These are phyloP conservation scores for Trichogramma pretiosum DNA, from an alignment of 1,140 invertebrate genomes.

Conservation along the genomic window DNA sequence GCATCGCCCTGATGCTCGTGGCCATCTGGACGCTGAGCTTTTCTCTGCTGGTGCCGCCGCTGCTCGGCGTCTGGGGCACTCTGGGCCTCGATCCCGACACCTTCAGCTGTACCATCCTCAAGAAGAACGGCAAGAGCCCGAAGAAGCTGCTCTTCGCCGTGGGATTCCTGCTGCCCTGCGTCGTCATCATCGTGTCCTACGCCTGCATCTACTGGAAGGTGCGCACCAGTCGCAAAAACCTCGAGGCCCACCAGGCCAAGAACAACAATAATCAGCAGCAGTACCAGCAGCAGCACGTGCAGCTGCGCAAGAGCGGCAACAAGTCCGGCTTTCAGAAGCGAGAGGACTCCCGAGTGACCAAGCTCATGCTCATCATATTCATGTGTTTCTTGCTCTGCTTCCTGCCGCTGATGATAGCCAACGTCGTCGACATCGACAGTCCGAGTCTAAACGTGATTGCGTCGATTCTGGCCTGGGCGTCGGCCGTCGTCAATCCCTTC, in stretches of 20 bases:
- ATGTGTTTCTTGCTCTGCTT: conserved; percentile 75
- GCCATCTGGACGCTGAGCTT: conserved; percentile 61
- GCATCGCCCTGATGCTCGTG: conserved; percentile 65
- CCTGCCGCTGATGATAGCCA: conserved; percentile 76
- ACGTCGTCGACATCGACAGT: conserved; percentile 65
- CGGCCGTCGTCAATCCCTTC: conserved; percentile 76
- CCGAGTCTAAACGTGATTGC: conserved; percentile 70
- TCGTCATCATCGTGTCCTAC: conserved; percentile 75
- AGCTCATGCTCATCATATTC: conserved; percentile 79
- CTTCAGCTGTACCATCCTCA: conserved; percentile 79
- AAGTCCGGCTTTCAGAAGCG: conserved; percentile 38
- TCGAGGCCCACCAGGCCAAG: conserved; percentile 52
- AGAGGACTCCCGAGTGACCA: conserved; percentile 71
- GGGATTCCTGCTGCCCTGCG: conserved; percentile 71
- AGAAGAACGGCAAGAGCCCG: conserved; percentile 67
- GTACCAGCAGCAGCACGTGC: too few relatives aligned
- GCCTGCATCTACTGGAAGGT: conserved; percentile 78
- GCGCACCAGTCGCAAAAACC: conserved; percentile 57
- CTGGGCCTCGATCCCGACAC: conserved; percentile 66
- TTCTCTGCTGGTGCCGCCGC: conserved; percentile 61
- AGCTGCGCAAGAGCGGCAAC: conserved; percentile 35
- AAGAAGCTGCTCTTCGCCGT: conserved; percentile 79
- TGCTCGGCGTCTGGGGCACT: conserved; percentile 72
- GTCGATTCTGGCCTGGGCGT: conserved; percentile 77
- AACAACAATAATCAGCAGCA: conserved; percentile 39